Percentiles rank a stretch among this genome's conserved stretches.
Conservation (phyloP, 2,888 invertebrate genomes). For the Thyatira batis region DNA sequence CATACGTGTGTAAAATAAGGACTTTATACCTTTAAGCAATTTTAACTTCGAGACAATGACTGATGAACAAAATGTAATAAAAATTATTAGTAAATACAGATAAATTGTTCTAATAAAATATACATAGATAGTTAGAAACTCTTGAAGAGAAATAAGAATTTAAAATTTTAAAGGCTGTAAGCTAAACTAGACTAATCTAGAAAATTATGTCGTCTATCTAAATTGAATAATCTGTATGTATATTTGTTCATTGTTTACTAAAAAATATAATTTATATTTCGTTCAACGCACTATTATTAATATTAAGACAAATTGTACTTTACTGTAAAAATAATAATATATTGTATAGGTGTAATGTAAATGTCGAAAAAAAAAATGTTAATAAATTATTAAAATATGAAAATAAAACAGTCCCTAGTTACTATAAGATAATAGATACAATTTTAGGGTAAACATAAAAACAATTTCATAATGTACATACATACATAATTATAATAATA, state of each 20-base stretch:
- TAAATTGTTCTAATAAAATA: conserved; percentile 27
- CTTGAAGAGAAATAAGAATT: conserved; percentile 38
- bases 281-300: conserved; percentile 23
- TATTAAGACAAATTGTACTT: conserved; percentile 11
- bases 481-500: neutral
- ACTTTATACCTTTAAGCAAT: neutral
- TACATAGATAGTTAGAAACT: conserved; percentile 33
- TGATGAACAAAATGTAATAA: conserved; percentile 49
- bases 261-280: conserved; percentile 22
- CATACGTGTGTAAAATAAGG: neutral
- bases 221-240: conserved; percentile 20
- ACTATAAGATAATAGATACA: conserved; percentile 2
- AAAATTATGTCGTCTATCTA: conserved; percentile 16
- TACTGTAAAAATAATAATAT: conserved; percentile 12
- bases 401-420: conserved; percentile 6
- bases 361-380: conserved; percentile 1
- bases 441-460: neutral
- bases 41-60: conserved; percentile 47
- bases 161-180: conserved; percentile 34
- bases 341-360: conserved; percentile 5
- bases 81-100: conserved; percentile 26
- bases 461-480: neutral
- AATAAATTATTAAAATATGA: conserved; percentile 3
- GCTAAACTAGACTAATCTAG: conserved; percentile 29
- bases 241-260: conserved; percentile 8